Percentiles rank a stretch among this genome's conserved stretches.
Conservation (phyloP, 2,113 vertebrate species). For the Forbesichthys papilliferus region DNA sequence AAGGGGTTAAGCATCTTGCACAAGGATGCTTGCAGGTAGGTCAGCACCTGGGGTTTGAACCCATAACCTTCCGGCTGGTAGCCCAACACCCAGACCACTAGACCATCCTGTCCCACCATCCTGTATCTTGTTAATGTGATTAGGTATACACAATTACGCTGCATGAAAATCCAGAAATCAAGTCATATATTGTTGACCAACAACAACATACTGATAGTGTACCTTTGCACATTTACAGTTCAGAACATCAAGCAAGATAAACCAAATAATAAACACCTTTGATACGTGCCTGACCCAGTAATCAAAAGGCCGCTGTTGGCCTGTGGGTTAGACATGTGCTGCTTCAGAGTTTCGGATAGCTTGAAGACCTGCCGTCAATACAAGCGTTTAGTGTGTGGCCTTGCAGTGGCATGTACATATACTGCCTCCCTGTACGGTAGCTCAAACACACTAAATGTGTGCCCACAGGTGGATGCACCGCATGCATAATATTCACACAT, state of each 20-base stretch:
- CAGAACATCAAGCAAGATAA: background rate
- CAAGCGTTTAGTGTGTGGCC: slow-evolving; percentile 47
- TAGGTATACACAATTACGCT: too few species aligned
- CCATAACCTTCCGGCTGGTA: too few species aligned
- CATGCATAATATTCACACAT: background rate
- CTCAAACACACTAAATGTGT: background rate
- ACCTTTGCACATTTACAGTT: too few species aligned
- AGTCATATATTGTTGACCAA: background rate
- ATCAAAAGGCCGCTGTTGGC: slow-evolving; percentile 26
- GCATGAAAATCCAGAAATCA: too few species aligned
- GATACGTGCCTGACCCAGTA: background rate
- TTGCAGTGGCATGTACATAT: slow-evolving; percentile 40
- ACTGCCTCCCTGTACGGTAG: slow-evolving; percentile 32
- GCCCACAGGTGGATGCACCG: background rate
- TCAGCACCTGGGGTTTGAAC: too few species aligned
- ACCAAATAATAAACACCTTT: background rate
- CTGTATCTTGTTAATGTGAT: too few species aligned
- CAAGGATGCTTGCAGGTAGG: too few species aligned
- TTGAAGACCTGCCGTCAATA: slow-evolving; percentile 55
- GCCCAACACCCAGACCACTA: too few species aligned
- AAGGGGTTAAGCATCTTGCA: too few species aligned
- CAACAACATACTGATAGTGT: background rate
- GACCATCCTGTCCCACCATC: too few species aligned
- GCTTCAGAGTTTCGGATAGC: slow-evolving; percentile 24
- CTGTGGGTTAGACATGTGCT: slow-evolving; percentile 17